Conservation (phyloP, 2,888 invertebrate species). For the Baccha elongata region DNA sequence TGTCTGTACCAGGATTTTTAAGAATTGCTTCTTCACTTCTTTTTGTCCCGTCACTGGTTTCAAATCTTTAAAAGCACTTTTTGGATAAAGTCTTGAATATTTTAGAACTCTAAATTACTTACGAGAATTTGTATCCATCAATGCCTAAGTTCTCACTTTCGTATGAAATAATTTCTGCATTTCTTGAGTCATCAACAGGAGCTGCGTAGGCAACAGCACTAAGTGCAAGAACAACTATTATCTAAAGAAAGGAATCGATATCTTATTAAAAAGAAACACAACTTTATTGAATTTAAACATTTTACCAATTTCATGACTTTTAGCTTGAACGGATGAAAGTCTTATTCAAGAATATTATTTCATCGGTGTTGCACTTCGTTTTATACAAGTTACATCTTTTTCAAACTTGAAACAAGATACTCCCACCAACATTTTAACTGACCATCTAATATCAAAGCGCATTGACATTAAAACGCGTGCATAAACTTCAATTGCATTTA, state of each 20-base stretch:
- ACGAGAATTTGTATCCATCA: conserved; percentile 86
- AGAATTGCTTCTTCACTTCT: conserved; percentile 85
- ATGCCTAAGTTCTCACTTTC: conserved; percentile 83
- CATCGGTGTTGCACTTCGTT: conserved; percentile 45
- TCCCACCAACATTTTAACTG: neutral
- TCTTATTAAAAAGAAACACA: neutral
- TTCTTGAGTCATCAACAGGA: conserved; percentile 82
- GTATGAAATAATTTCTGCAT: conserved; percentile 84
- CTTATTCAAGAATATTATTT: conserved; percentile 56
- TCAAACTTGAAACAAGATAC: neutral
- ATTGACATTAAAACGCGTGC: neutral
- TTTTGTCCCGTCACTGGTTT: conserved; percentile 86
- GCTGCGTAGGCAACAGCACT: conserved; percentile 80
- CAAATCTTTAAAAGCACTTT: conserved; percentile 83
- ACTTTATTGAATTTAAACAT: neutral
- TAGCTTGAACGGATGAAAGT: conserved; percentile 35
- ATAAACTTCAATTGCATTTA: neutral
- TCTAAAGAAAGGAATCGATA: conserved; percentile 71
- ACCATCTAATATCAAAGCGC: neutral
- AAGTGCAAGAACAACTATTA: conserved; percentile 82
- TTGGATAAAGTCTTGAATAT: too few relatives aligned
- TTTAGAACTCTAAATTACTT: too few relatives aligned
- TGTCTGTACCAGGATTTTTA: conserved; percentile 85
- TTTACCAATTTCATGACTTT: conserved; percentile 81
- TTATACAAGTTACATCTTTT: conserved; percentile 54